phyloP scores from a whole-genome alignment of 1,140 invertebrate genomes.

The Eubasilissa regina region DNA sequence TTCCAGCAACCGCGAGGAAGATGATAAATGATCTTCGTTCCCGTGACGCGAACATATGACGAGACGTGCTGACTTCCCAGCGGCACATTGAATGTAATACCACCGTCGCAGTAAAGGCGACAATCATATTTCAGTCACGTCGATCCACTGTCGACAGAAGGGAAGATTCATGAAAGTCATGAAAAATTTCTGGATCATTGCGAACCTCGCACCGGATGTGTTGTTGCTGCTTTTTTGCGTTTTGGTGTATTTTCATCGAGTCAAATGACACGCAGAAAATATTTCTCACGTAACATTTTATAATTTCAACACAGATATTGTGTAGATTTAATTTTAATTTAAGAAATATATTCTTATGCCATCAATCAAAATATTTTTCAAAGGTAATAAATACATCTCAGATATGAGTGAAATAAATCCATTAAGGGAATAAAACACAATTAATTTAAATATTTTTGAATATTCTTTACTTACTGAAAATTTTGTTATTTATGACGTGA shows the following conservation, averaged over 20 bases:
- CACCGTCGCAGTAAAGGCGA: not conserved
- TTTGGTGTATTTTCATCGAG: not conserved
- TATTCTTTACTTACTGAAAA: too few relatives aligned
- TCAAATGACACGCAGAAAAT: not conserved
- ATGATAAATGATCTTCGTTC: slow-evolving; percentile 8
- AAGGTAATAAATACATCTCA: too few relatives aligned
- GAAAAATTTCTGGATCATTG: slow-evolving; percentile 31
- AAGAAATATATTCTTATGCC: too few relatives aligned
- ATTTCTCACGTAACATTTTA: too few relatives aligned
- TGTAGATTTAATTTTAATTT: too few relatives aligned
- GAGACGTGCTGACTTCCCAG: slow-evolving; percentile 15
- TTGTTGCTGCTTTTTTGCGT: slow-evolving; percentile 28
- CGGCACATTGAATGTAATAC: slow-evolving; percentile 5
- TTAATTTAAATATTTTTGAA: too few relatives aligned
- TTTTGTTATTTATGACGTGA: too few relatives aligned
- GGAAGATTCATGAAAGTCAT: slow-evolving; percentile 21
- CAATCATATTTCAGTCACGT: slow-evolving; percentile 47
- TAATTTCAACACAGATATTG: too few relatives aligned
- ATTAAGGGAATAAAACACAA: too few relatives aligned
- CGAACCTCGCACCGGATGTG: slow-evolving; percentile 10
- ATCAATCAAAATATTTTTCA: too few relatives aligned
- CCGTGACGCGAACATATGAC: not conserved
- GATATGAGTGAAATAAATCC: too few relatives aligned
- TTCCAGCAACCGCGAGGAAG: not conserved
- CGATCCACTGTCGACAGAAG: not conserved